Conservation (phyloP, 2,888 invertebrate species). For the Trichacis sp. region DNA sequence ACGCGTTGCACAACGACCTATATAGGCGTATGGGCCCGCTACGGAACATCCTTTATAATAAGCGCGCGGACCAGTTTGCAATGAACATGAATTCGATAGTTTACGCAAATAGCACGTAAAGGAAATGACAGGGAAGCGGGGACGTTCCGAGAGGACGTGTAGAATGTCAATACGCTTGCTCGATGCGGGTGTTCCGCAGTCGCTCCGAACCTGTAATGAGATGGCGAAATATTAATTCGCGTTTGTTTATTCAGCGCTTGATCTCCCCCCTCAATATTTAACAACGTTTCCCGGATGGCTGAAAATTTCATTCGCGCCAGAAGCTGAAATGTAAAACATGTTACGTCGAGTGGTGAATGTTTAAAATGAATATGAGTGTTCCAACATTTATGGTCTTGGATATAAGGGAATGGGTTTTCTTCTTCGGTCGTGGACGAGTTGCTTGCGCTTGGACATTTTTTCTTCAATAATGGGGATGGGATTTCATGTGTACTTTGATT, state of each 20-base stretch:
- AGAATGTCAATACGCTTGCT: slow-evolving; percentile 28
- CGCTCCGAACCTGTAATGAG: slow-evolving; percentile 38
- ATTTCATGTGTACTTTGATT: too few relatives aligned
- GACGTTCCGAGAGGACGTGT: slow-evolving; percentile 7
- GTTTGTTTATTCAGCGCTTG: slow-evolving; percentile 24
- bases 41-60: slow-evolving; percentile 30
- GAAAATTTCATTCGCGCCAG: not conserved
- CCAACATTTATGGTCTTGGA: too few relatives aligned
- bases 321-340: not conserved
- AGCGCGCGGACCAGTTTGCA: slow-evolving; percentile 30
- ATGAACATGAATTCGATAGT: slow-evolving; percentile 41
- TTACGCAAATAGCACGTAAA: slow-evolving; percentile 40
- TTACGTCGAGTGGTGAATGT: not conserved
- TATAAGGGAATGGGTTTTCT: too few relatives aligned
- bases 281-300: not conserved
- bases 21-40: slow-evolving; percentile 19
- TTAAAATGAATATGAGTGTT: not conserved
- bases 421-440: too few relatives aligned
- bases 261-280: not conserved
- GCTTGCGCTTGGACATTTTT: too few relatives aligned
- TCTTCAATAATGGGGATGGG: too few relatives aligned
- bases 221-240: slow-evolving; percentile 42
- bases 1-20: slow-evolving; percentile 36
- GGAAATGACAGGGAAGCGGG: slow-evolving; percentile 16
- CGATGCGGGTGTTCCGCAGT: slow-evolving; percentile 36